Evolutionary conservation across 2,113 vertebrate species (phyloP).

Genomic region (Baryphthengus martii): DNA sequence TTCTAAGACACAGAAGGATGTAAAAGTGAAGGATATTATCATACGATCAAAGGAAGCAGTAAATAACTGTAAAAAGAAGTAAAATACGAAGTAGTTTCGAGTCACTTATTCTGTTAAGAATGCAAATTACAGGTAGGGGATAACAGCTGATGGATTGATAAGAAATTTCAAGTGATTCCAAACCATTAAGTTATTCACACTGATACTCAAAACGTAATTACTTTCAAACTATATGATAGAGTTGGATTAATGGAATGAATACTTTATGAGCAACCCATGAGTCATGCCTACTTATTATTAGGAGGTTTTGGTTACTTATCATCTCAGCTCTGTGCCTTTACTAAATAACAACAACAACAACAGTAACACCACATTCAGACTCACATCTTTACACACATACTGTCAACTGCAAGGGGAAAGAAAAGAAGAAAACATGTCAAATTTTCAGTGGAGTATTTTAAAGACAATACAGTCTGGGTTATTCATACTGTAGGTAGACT

Average conservation of each 20-base stretch:
- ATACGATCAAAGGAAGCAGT: neutral
- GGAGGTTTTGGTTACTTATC: neutral
- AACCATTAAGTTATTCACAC: constrained; percentile 12
- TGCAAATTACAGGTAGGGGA: neutral
- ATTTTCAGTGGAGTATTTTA: neutral
- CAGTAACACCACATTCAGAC: neutral
- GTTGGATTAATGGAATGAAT: constrained; percentile 2
- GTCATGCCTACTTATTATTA: neutral
- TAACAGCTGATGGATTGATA: constrained; percentile 4
- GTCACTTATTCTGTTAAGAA: neutral
- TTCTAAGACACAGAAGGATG: neutral
- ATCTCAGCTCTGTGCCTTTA: constrained; percentile 1
- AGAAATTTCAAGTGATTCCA: constrained; percentile 25
- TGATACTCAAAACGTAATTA: constrained; percentile 23
- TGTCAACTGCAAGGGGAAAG: neutral
- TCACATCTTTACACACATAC: neutral
- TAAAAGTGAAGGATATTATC: neutral
- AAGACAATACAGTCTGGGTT: neutral
- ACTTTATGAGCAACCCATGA: neutral
- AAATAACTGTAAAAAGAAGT: neutral
- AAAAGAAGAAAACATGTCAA: neutral
- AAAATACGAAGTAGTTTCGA: neutral
- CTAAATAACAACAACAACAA: neutral
- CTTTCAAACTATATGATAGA: neutral
- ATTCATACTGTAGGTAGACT: neutral